These are phyloP conservation scores for Zophobas atratus DNA, from an alignment of 1,140 invertebrate genomes.

Conservation along the genomic window DNA sequence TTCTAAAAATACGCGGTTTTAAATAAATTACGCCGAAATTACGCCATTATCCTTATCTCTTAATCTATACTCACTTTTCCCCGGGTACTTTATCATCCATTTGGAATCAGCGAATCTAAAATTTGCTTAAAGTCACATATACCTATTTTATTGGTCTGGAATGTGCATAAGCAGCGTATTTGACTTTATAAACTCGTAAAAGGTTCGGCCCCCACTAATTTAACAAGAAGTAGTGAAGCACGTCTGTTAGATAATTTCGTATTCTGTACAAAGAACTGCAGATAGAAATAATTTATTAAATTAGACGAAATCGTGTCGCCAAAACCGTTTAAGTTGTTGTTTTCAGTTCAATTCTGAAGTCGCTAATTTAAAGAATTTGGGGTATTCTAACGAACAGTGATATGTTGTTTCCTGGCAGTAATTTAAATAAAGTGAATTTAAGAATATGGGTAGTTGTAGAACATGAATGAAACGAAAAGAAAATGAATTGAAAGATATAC, in stretches of 20 bases:
- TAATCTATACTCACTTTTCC: neutral
- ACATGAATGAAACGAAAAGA: too few relatives aligned
- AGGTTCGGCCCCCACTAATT: too few relatives aligned
- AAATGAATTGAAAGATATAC: too few relatives aligned
- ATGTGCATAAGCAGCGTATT: neutral
- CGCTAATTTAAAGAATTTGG: too few relatives aligned
- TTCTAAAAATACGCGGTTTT: neutral
- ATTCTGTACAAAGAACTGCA: neutral
- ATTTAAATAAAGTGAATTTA: too few relatives aligned
- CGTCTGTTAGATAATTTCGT: conserved; percentile 1
- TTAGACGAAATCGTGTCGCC: conserved; percentile 2
- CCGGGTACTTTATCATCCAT: neutral
- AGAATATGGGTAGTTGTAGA: too few relatives aligned
- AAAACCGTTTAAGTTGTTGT: neutral
- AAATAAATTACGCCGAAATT: neutral
- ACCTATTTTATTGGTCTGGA: neutral
- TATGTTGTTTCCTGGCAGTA: too few relatives aligned
- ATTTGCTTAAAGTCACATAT: neutral
- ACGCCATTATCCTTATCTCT: too few relatives aligned
- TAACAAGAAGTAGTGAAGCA: neutral
- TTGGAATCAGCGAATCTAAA: neutral
- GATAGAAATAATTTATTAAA: neutral
- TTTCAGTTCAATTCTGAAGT: neutral
- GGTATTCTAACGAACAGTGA: too few relatives aligned
- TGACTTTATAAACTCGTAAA: too few relatives aligned